Conservation (phyloP, 2,113 vertebrate species). For the Phocoena phocoena region DNA sequence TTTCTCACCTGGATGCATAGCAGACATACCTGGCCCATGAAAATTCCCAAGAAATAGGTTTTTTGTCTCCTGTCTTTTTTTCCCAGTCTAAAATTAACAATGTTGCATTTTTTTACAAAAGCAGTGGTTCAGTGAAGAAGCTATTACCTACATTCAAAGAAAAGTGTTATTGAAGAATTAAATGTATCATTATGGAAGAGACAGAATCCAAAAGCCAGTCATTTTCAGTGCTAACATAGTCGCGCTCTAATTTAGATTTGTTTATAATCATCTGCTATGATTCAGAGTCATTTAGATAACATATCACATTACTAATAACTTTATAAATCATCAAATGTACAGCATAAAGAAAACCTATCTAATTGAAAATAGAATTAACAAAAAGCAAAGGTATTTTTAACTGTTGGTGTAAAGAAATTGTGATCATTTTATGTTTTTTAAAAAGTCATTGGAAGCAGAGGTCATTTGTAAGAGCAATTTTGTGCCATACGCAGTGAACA, state of each 20-base stretch:
- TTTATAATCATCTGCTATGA: neutral
- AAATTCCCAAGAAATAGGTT: neutral
- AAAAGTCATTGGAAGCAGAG: neutral
- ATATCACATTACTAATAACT: neutral
- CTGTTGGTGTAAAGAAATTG: neutral
- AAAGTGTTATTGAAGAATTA: neutral
- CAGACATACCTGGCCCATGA: neutral
- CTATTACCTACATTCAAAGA: neutral
- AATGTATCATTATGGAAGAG: neutral
- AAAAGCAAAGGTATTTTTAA: neutral
- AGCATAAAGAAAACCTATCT: neutral
- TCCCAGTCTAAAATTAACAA: neutral
- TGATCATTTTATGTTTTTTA: neutral
- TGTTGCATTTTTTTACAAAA: neutral
- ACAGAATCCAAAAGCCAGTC: neutral
- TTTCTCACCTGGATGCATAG: neutral
- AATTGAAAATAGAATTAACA: slow-evolving; percentile 13
- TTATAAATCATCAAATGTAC: neutral
- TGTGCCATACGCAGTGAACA: neutral
- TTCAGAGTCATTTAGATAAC: neutral
- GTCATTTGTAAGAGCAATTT: neutral
- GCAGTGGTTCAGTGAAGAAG: neutral
- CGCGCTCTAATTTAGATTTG: neutral
- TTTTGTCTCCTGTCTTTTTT: neutral
- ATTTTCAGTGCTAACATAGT: neutral